Evolutionary conservation across 2,797 vertebrate genomes (phyloP), one percentile per base, ranked within the genome.

Genomic region (Anas acuta): DNA sequence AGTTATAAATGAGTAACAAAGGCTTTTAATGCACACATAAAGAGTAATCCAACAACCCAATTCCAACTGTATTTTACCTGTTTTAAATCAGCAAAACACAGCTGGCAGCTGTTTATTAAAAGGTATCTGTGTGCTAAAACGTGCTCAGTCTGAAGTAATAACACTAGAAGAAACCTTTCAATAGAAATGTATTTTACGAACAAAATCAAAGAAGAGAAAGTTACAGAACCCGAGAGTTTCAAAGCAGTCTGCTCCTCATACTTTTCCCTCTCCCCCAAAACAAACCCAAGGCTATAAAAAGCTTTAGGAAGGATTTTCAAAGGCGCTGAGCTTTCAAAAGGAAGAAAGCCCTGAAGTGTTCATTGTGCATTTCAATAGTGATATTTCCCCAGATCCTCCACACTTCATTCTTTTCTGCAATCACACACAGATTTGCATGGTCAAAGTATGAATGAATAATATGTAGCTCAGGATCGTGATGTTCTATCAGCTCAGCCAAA

Each of bases 381-480:
- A 89, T 83, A 62, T 71, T 92, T 90, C 51, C 72, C 49, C 77
- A 77, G 33, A 97, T 97, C 79, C 96, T 97, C 96, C 96, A 97
- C 25, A 82, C 65, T 92, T 97, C 95, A 85, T 98, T 96, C 84
- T 98, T 98, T 97, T 98, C 98, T 26, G 97, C 96, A 85, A 98
- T 97, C 87, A 98, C 89, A 26, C 97, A 98, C 97, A 98, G 98
- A 93, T 98, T 98, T 94, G 96, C 96, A 4, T 97, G 98, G 95
- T 98, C 97, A 61, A 98, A 98, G 96, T 97, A 98, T 41, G 97
- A 95, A 82, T 97, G 96, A 84, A 96, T 96, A 84, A 98, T 91
- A 18, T 94, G 88, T n/a, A 98, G 97, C 84, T 98, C 97, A 43
- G 97, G 95, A 10, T 98, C 93, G 4, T 97, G 94, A 58, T 90